Evolutionary conservation across 2,888 invertebrate genomes (phyloP), one percentile per base, ranked within the genome.

Genomic region (Shargacucullia verbasci): DNA sequence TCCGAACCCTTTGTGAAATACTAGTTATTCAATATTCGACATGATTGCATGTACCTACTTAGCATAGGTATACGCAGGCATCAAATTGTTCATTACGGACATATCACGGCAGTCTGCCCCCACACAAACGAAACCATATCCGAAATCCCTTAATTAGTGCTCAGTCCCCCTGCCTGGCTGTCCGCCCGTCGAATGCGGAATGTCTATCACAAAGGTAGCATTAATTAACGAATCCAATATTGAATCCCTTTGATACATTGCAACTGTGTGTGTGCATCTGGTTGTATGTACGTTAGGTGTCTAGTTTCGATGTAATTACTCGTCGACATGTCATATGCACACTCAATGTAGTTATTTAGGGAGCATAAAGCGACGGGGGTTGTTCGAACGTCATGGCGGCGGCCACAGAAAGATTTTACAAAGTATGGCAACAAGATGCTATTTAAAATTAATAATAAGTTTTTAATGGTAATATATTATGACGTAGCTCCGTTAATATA

Each of bases 171-270:
- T 66, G 78, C 72, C 79, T 70, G 76, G 74, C 79, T 75, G 79
- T 73, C 78, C 70, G 77, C 49, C 65, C 66, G 72, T 74, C 77
- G 81, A 78, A 78, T 69, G 52, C 59, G 79, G 73, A 75, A 76
- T 79, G 72, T 66, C 79, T 69, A 74, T 78, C 83, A 82, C 83
- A 84, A 82, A 81, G 85, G 85, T 80, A 81, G 80, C 80, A 82
- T 84, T 86, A 85, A 85, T 85, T 85, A 86, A 84, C 79, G 78
- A 79, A 82, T 81, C 78, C 83, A 78, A 84, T 83, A 83, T 84
- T 80, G 81, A 80, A 84, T 81, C 82, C 74, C 41, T 75, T 80
- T 76, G 73, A 78, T 81, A 80, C 63, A 46, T 20, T 34, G 43
- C 44, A 44, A 13, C 35, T 40, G 14, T 43, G 31, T 43, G 33